Percentiles rank a stretch among this genome's conserved stretches.
These are phyloP conservation scores for Tetanocera ferruginea DNA, from an alignment of 2,888 invertebrate genomes.

Conservation along the genomic window DNA sequence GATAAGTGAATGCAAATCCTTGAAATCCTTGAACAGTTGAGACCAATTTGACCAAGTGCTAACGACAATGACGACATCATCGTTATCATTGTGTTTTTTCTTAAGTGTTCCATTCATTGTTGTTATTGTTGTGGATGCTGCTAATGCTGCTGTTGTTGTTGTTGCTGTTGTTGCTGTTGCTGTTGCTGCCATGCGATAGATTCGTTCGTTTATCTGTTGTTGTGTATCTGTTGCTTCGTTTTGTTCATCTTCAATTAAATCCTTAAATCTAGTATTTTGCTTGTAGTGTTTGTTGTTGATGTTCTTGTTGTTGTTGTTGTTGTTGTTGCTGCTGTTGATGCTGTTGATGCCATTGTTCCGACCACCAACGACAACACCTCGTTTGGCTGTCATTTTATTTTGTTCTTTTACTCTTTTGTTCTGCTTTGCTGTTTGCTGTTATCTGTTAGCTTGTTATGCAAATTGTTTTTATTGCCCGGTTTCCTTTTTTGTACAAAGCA, in stretches of 20 bases:
- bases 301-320: neutral
- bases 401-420: constrained; percentile 1
- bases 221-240: neutral
- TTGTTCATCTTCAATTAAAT: neutral
- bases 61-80: neutral
- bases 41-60: constrained; percentile 12
- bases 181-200: constrained; percentile 21
- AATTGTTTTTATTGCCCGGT: constrained; percentile 1
- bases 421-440: neutral
- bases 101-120: neutral
- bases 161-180: constrained; percentile 32
- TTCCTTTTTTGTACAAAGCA: constrained; percentile 22
- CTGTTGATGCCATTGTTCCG: neutral
- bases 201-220: neutral
- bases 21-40: constrained; percentile 1
- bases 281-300: neutral
- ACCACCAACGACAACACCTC: constrained; percentile 5
- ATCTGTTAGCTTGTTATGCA: neutral
- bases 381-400: constrained; percentile 15
- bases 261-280: neutral
- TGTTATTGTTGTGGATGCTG: neutral
- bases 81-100: neutral
- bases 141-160: constrained; percentile 16
- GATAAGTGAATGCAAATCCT: constrained; percentile 26
- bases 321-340: neutral